These are phyloP conservation scores for Etheostoma cragini DNA, from an alignment of 2,113 vertebrate genomes.

Conservation along the genomic window DNA sequence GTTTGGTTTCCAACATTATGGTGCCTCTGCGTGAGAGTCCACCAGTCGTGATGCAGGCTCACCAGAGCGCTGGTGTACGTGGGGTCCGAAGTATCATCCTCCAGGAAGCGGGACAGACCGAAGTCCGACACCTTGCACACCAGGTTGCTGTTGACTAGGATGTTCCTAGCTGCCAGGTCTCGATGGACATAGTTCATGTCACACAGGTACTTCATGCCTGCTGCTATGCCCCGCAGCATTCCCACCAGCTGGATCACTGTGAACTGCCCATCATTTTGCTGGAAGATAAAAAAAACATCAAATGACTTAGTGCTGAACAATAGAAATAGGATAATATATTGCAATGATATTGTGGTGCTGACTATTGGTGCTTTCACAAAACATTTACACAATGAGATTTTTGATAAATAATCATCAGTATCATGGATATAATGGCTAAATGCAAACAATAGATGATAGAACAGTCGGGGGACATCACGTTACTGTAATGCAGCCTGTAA, in stretches of 20 bases:
- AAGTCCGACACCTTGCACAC: conserved; percentile 98
- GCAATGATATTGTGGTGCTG: no score
- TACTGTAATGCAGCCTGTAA: no score
- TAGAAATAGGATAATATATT: no score
- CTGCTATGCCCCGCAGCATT: conserved; percentile 94
- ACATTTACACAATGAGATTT: no score
- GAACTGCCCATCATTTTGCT: conserved; percentile 99
- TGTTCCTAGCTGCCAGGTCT: conserved; percentile 95
- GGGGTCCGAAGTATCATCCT: conserved; percentile 96
- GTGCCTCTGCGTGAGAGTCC: no score
- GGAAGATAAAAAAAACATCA: background rate
- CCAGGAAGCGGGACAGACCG: conserved; percentile 94
- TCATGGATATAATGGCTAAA: no score
- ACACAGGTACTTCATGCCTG: conserved; percentile 95
- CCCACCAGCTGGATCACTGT: conserved; percentile 98
- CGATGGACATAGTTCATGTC: conserved; percentile 98
- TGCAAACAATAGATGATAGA: no score
- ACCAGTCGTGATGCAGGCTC: conserved; percentile 50
- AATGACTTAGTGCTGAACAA: background rate
- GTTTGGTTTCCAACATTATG: no score
- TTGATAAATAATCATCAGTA: no score
- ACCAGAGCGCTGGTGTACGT: conserved; percentile 98
- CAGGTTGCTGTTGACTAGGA: conserved; percentile 97
- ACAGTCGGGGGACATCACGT: no score
- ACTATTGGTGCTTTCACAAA: no score